Base-by-base conservation (phyloP, 2,888 invertebrate species). In the Drosophila robusta region DNA sequence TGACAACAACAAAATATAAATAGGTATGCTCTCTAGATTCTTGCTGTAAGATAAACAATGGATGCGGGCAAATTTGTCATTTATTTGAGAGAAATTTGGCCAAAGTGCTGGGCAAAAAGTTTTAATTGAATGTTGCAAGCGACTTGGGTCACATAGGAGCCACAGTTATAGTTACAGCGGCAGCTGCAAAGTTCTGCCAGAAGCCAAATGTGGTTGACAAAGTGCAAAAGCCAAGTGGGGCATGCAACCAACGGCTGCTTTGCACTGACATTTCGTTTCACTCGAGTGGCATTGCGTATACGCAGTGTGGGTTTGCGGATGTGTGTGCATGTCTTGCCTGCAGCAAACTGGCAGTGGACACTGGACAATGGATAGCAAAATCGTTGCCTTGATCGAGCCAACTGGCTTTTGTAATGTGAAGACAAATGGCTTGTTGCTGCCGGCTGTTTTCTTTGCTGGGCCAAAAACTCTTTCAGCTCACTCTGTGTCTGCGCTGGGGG, bases 61-160 rank as follows among this genome's bases (percentile, higher is more conserved):
- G 16, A 42, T 44, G 56, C 39, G 16, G 36, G n/a, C 36, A 49
- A 51, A 61, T 62, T 54, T 61, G 44, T 45, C 36, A 54, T 49
- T 57, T 63, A 68, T 51, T 62, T 47, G 26, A n/a, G 4, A 42
- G 24, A 49, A 11, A 26, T 42, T 42, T 36, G 46, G 8, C 11
- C 18, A 32, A 39, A 51, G 34, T 29, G 76, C 14, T 11, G 39
- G 24, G 38, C 60, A 36, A 64, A 67, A 78, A 76, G 57, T 66
- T 71, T 73, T 74, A 61, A 70, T 78, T 76, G 69, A 69, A 78
- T 62, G 54, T 50, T 32, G 38, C 24, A 22, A 51, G 11, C 22
- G 9, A 56, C 24, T 52, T 8, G 36, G 44, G 26, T 29, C 11
- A 38, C 34, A 26, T n/a, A 24, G 38, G 24, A 68, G 11, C 32